These are phyloP conservation scores for Charadrius vociferus DNA, from an alignment of 2,113 vertebrate species.

Conservation along the genomic window DNA sequence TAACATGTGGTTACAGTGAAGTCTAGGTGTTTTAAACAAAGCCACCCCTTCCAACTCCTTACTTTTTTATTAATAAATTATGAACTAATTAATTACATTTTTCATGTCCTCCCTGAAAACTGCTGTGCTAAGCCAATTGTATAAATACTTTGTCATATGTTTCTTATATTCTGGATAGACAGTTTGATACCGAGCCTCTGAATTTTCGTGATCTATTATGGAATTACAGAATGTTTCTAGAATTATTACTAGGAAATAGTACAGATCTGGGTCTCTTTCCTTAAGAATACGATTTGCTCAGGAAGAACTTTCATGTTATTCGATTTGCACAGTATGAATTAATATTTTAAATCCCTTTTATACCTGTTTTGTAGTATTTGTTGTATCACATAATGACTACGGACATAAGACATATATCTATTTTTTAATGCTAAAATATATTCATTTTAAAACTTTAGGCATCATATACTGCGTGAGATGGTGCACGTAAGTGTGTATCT, in stretches of 20 bases:
- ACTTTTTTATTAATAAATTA: neutral
- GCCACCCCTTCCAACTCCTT: neutral
- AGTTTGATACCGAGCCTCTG: neutral
- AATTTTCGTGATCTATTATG: neutral
- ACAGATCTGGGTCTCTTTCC: neutral
- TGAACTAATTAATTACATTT: neutral
- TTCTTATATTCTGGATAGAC: neutral
- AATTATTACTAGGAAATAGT: neutral
- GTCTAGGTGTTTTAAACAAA: conserved; percentile 6
- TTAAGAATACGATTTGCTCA: neutral
- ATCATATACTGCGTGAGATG: neutral
- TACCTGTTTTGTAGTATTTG: neutral
- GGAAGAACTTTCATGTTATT: neutral
- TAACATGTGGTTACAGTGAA: neutral
- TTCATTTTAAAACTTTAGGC: neutral
- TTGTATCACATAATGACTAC: neutral
- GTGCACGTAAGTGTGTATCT: neutral
- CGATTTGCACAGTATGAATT: neutral
- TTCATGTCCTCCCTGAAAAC: neutral
- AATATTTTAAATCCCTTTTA: neutral
- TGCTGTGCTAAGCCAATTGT: neutral
- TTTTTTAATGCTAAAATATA: neutral
- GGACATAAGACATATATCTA: neutral
- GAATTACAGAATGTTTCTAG: neutral
- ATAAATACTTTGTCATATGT: neutral